Evolutionary conservation across 2,113 vertebrate species (phyloP).

Genomic region (Acanthochromis polyacanthus): DNA sequence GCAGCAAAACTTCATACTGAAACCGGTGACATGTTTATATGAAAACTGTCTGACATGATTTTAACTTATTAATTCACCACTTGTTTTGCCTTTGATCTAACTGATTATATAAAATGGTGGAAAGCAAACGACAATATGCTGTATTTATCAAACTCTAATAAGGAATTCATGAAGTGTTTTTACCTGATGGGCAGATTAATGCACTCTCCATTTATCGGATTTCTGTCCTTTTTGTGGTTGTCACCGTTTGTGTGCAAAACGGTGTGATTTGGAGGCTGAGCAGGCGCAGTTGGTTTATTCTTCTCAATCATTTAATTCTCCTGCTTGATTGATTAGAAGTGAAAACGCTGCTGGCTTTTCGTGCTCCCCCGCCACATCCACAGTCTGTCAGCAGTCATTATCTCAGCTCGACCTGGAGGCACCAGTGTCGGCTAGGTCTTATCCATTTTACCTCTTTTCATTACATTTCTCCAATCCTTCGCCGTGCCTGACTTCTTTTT

Average conservation of each 20-base stretch:
- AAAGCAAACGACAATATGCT: background rate
- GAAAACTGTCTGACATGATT: too few relatives aligned
- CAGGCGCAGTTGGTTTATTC: conserved; percentile 2
- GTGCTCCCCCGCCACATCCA: background rate
- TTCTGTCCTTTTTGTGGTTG: background rate
- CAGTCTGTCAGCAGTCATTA: conserved; percentile 27
- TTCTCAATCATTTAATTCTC: conserved; percentile 38
- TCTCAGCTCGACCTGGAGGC: conserved; percentile 8
- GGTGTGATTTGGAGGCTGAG: background rate
- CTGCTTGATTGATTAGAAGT: conserved; percentile 44
- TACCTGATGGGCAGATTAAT: background rate
- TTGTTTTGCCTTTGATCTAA: too few relatives aligned
- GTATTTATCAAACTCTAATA: background rate
- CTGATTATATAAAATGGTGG: background rate
- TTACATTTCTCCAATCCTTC: background rate
- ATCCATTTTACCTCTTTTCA: background rate
- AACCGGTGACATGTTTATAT: too few relatives aligned
- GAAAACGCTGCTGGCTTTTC: conserved; percentile 10
- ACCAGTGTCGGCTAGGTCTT: background rate
- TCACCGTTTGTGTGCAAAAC: conserved; percentile 4
- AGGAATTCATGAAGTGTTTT: background rate
- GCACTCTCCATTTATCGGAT: background rate
- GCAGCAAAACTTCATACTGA: too few relatives aligned
- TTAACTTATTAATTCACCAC: too few relatives aligned
- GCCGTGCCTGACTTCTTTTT: background rate